phyloP scores from a whole-genome alignment of 92 coral and sea anemone species.

The Bergia sp. region DNA sequence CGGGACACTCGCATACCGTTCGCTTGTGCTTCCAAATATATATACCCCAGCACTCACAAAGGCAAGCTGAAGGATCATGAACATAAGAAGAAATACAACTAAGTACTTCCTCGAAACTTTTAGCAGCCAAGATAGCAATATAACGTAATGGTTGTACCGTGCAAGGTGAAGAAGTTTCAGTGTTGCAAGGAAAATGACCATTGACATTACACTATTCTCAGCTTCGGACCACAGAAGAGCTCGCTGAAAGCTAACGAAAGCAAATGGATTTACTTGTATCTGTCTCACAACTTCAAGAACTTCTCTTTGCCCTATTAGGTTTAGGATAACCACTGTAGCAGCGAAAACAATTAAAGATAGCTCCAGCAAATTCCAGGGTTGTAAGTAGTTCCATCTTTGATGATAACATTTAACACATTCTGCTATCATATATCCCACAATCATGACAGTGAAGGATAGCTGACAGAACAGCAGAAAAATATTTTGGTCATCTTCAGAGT shows the following conservation, averaged over 20 bases:
- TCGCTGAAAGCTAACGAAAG: conserved; percentile 28
- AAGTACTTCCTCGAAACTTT: conserved; percentile 38
- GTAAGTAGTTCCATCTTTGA: conserved; percentile 23
- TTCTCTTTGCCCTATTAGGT: conserved; percentile 35
- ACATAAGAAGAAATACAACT: conserved; percentile 12
- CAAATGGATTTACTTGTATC: conserved; percentile 49
- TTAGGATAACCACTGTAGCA: conserved; percentile 8
- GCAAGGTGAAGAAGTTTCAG: conserved; percentile 28
- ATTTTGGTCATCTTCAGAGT: neutral
- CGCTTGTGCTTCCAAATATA: conserved; percentile 47
- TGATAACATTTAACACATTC: conserved; percentile 45
- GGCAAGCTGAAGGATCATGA: conserved; percentile 39
- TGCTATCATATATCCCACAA: conserved; percentile 42
- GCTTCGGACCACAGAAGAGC: conserved; percentile 42
- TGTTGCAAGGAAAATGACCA: conserved; percentile 25
- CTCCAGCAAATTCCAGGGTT: conserved; percentile 54
- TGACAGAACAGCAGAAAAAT: neutral
- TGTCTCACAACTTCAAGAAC: conserved; percentile 2
- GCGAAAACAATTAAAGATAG: conserved; percentile 40
- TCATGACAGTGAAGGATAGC: conserved; percentile 42
- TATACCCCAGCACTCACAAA: conserved; percentile 45
- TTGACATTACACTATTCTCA: conserved; percentile 37
- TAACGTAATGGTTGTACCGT: conserved; percentile 35
- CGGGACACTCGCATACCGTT: conserved; percentile 32
- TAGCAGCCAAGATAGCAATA: conserved; percentile 31